Evolutionary conservation across 2,888 invertebrate species (phyloP).

Genomic region (Cantharis flavilabris): DNA sequence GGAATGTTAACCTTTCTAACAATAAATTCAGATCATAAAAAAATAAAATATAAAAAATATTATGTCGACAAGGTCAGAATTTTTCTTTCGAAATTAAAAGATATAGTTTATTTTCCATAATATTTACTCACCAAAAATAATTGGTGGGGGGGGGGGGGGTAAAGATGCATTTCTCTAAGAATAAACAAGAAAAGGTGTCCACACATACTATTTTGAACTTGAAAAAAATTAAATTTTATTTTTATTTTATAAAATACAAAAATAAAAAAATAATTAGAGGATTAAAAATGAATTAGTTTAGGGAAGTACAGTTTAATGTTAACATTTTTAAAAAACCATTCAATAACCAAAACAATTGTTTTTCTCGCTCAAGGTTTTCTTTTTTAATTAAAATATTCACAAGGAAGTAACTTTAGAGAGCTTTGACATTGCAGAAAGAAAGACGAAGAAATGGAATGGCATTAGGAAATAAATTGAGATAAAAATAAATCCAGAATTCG

Average conservation of each 20-base stretch:
- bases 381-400: neutral
- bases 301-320: no score
- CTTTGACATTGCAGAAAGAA: neutral
- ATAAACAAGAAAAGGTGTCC: no score
- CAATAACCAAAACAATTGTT: neutral
- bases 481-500: neutral
- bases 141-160: no score
- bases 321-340: neutral
- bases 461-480: no score
- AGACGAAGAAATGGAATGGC: neutral
- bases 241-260: no score
- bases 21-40: neutral
- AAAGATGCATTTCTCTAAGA: no score
- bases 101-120: no score
- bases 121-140: no score
- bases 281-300: no score
- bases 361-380: neutral
- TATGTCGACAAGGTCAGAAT: neutral
- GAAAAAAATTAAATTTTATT: no score
- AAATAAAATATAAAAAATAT: neutral
- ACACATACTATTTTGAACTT: no score
- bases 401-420: neutral
- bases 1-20: neutral
- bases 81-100: neutral
- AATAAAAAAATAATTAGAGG: no score